Conservation (phyloP, 2,888 invertebrate genomes). For the Caenorhabditis macrosperma region DNA sequence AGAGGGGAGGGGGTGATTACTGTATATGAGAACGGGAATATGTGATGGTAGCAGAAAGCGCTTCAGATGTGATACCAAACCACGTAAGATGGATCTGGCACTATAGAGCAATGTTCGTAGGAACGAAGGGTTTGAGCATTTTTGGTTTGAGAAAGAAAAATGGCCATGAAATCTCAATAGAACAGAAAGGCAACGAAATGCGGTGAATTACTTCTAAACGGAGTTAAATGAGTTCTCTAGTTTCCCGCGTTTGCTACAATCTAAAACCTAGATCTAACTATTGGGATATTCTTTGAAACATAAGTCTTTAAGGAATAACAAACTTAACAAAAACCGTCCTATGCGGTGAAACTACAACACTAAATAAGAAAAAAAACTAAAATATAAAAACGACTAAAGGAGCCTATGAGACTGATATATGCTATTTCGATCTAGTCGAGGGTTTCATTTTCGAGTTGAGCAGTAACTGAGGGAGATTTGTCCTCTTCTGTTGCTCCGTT, state of each 20-base stretch:
- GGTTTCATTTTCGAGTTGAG: conserved; percentile 49
- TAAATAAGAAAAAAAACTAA: not conserved
- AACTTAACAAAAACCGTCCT: conserved; percentile 6
- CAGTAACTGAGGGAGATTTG: conserved; percentile 12
- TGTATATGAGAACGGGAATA: conserved; percentile 43
- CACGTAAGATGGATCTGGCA: not conserved
- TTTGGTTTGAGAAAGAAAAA: conserved; percentile 18
- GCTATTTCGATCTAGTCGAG: conserved; percentile 34
- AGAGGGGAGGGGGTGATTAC: not conserved
- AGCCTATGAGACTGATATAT: not conserved
- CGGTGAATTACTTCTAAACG: conserved; percentile 12
- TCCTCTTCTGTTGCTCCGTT: conserved; percentile 20
- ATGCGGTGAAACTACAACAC: conserved; percentile 22
- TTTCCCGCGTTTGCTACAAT: not conserved
- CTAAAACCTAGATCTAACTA: conserved; percentile 15
- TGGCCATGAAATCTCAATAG: conserved; percentile 23
- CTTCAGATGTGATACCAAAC: not conserved
- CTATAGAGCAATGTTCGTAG: conserved; percentile 33
- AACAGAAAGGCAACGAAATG: conserved; percentile 41
- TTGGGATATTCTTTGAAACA: not conserved
- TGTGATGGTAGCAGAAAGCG: conserved; percentile 14
- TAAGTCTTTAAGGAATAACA: not conserved
- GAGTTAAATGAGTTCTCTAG: not conserved
- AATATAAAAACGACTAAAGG: conserved; percentile 4
- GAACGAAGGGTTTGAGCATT: conserved; percentile 19